A percentile compares a stretch with the other conserved stretches of the same genome.
These are phyloP conservation scores for Oreochromis tanganicae DNA, from an alignment of 2,113 vertebrate genomes.

Conservation along the genomic window DNA sequence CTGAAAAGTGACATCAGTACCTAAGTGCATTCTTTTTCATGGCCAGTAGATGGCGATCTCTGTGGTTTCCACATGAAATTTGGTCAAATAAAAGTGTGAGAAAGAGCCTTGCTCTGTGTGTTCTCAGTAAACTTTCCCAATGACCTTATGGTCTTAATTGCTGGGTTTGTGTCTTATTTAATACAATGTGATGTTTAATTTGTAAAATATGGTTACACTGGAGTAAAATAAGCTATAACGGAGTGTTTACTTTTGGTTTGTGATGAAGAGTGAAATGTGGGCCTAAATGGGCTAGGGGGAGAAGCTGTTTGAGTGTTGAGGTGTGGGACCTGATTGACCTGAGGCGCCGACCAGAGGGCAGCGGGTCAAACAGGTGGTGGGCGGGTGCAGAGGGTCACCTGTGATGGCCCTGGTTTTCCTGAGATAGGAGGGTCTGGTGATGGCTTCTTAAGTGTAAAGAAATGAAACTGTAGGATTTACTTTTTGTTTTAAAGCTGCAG, in stretches of 20 bases:
- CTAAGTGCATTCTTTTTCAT: not conserved
- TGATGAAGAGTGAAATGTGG: not conserved
- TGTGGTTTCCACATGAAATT: not conserved
- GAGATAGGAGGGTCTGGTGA: not conserved
- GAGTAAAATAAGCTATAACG: accelerated
- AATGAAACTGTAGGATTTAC: not conserved
- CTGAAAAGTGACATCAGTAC: not conserved
- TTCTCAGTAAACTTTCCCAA: not conserved
- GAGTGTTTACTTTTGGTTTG: not conserved
- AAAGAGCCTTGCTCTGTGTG: not conserved
- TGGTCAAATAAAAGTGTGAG: not conserved
- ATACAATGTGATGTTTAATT: not conserved
- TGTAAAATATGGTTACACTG: not conserved
- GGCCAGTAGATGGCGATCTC: not conserved
- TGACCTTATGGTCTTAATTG: not conserved
- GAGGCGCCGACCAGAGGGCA: not conserved
- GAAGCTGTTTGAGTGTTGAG: not conserved
- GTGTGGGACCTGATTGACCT: not conserved
- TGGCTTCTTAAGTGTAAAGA: not conserved
- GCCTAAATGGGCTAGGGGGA: not conserved
- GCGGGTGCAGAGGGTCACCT: not conserved
- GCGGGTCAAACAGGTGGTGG: not conserved
- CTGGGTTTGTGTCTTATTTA: not conserved
- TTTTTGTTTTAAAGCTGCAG: accelerated
- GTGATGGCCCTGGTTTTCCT: not conserved